Conservation (phyloP, 2,888 invertebrate genomes). For the Peribatodes rhomboidaria region DNA sequence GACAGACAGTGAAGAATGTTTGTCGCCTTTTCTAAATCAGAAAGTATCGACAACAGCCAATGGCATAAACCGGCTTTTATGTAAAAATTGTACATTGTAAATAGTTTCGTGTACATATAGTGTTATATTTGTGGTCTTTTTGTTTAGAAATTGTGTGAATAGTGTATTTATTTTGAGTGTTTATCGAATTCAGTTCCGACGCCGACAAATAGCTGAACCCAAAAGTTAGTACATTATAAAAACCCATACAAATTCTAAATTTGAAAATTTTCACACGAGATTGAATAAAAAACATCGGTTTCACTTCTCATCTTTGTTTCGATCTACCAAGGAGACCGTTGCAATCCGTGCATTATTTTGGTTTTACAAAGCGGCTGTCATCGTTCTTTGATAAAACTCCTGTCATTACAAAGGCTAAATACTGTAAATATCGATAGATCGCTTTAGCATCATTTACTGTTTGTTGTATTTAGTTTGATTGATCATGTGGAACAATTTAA, state of each 20-base stretch:
- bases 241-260: conserved; percentile 68
- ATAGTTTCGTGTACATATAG: conserved; percentile 91
- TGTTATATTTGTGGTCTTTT: conserved; percentile 89
- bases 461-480: conserved; percentile 58
- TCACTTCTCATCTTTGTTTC: conserved; percentile 83
- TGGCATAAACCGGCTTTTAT: conserved; percentile 89
- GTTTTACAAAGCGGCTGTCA: conserved; percentile 83
- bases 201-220: conserved; percentile 83
- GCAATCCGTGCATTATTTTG: conserved; percentile 85
- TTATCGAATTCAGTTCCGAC: conserved; percentile 87
- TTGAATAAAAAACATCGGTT: conserved; percentile 61
- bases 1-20: conserved; percentile 84
- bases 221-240: conserved; percentile 80
- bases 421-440: conserved; percentile 66
- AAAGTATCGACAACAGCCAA: conserved; percentile 89
- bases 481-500: conserved; percentile 72
- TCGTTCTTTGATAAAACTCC: conserved; percentile 75
- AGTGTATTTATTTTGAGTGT: conserved; percentile 87
- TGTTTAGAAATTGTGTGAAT: conserved; percentile 88
- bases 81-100: conserved; percentile 90
- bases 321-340: conserved; percentile 85
- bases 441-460: conserved; percentile 60
- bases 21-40: conserved; percentile 85
- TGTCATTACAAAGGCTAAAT: conserved; percentile 81
- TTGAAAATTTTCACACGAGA: conserved; percentile 55